Evolutionary conservation across 2,797 vertebrate species (phyloP), one percentile per base, ranked within the genome.

Genomic region (Kryptopterus vitreolus): DNA sequence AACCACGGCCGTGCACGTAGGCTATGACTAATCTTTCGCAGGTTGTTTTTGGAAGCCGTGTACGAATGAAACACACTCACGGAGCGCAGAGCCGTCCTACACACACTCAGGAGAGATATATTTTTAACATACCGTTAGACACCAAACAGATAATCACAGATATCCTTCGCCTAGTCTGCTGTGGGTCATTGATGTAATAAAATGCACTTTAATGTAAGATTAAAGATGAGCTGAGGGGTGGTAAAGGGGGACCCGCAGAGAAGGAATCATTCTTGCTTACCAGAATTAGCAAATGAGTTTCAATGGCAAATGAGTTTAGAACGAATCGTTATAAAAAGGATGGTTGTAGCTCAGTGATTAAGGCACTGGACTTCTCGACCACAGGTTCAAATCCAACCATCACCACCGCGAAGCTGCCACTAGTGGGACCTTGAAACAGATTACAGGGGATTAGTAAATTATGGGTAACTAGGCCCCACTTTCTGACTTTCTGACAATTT

Each of bases 161-260:
- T 53, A 50, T 61, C 52, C 59, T 77, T 72, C 50, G 53, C 20
- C 29, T 15, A 48, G 8, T 15, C 58, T 77, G 48, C 48, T 50
- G 69, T 5, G 35, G 38, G 76, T 35, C 68, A 72, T 55, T 22
- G 59, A 75, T 80, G 50, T 73, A 46, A 83, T 78, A 77, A 85
- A 72, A 59, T n/a, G 71, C 70, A 48, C 77, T 69, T 80, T 74
- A 62, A 76, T 46, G 38, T 16, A 43, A 43, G 38, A 43, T 43
- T 43, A 43, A 43, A 43, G 38, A 43, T 43, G 35, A 68, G 16
- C 29, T 55, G 7, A 52, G 24, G 7, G 35, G 38, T 6, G 3
- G 24, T 9, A 18, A 26, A 12, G 35, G 33, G n/a, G 22, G 38
- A 35, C 35, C 59, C 59, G 3, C 1, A 29, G 6, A n/a, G 7